Evolutionary conservation across 1,140 invertebrate species (phyloP).

Genomic region (Danaus melanippus): DNA sequence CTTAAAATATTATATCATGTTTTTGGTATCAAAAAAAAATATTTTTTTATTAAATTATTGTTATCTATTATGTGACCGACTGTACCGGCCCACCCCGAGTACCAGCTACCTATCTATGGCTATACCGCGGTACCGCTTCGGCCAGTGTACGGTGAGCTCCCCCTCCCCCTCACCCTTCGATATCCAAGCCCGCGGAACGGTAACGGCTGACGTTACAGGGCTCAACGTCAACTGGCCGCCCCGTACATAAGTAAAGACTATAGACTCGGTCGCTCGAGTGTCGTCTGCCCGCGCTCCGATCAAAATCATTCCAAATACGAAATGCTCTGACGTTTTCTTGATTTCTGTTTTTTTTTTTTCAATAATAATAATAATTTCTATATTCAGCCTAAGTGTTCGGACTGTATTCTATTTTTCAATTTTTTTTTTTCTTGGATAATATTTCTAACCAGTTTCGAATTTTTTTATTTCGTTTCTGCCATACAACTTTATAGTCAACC

Average conservation of each 20-base stretch:
- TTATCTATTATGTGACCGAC: slow-evolving; percentile 18
- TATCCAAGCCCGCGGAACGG: slow-evolving; percentile 17
- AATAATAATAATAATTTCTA: too few species aligned
- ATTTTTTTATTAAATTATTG: neutral
- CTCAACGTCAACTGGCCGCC: slow-evolving; percentile 29
- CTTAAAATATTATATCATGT: neutral
- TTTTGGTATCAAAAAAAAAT: neutral
- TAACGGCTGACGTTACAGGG: slow-evolving; percentile 36
- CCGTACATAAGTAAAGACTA: slow-evolving; percentile 58
- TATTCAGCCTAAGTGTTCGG: too few species aligned
- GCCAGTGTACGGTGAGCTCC: slow-evolving; percentile 31
- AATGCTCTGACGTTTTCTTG: slow-evolving; percentile 55
- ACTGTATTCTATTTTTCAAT: too few species aligned
- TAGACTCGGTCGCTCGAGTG: slow-evolving; percentile 59
- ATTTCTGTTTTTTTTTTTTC: slow-evolving; percentile 4
- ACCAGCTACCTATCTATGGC: slow-evolving; percentile 47
- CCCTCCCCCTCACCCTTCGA: slow-evolving; percentile 22
- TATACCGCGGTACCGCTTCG: slow-evolving; percentile 44
- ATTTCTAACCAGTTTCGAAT: too few species aligned
- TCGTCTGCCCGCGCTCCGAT: slow-evolving; percentile 65
- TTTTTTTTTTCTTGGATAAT: too few species aligned
- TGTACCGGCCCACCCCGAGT: slow-evolving; percentile 54
- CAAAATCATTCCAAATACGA: slow-evolving; percentile 59
- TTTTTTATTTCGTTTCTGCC: too few species aligned
- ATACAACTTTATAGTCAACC: too few species aligned